phyloP scores from a whole-genome alignment of 2,888 invertebrate genomes.

The Chouioia cunea region DNA sequence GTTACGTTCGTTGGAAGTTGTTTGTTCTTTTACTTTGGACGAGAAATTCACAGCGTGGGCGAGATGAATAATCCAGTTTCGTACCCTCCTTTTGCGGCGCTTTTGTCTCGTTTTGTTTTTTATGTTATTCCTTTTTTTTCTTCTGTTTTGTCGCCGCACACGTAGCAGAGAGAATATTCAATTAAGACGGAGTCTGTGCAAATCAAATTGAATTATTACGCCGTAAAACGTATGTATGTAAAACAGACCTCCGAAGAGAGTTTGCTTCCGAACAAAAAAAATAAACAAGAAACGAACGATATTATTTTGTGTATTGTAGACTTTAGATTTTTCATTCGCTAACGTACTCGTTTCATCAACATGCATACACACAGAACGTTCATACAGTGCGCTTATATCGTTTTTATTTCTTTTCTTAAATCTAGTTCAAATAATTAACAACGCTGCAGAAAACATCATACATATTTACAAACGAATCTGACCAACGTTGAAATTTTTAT shows the following conservation, averaged over 20 bases:
- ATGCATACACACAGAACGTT: no score
- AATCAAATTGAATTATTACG: conserved; percentile 45
- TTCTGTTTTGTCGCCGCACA: conserved; percentile 1
- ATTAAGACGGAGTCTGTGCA: conserved; percentile 34
- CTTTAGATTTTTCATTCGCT: background rate
- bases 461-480: background rate
- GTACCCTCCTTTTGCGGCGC: background rate
- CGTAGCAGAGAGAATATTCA: conserved; percentile 30
- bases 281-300: conserved; percentile 7
- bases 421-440: no score
- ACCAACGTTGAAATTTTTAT: no score
- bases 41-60: conserved; percentile 11
- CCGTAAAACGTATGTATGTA: conserved; percentile 28
- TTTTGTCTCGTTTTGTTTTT: background rate
- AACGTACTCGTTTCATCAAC: conserved; percentile 16
- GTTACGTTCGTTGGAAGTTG: background rate
- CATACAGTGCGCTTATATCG: no score
- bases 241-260: conserved; percentile 19
- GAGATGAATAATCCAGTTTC: conserved; percentile 35
- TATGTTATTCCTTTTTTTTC: background rate
- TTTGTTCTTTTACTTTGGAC: background rate
- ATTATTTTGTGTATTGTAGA: conserved; percentile 9
- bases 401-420: background rate
- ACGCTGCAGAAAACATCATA: background rate
- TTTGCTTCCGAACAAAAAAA: conserved; percentile 28